Base-by-base conservation (phyloP, 2,888 invertebrate genomes). In the Hoplodrina ambigua region DNA sequence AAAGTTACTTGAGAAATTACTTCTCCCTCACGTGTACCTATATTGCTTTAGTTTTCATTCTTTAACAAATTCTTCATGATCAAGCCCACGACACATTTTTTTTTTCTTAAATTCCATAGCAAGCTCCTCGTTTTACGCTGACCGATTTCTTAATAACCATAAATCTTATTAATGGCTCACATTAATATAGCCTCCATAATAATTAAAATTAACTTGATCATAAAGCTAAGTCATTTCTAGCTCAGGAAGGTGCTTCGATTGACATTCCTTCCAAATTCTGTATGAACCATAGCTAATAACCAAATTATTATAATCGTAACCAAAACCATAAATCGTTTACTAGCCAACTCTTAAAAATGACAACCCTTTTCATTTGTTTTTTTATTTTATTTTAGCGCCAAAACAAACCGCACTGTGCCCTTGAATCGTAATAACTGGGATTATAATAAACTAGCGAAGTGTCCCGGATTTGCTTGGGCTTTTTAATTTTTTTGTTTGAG, bases 391-490 rank as follows among this genome's bases (percentile, higher is more conserved):
- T 37, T 37, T 37, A 25, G 85, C 78, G 72, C 85, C 77, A 89
- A 90, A 92, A 90, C 90, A 91, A 92, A 93, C 93, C 94, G 81
- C 93, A 87, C 55, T 56, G 59, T 80, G 88, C 54, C 92, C 92
- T 92, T 91, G 89, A 71, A 50, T 68, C 77, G 76, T 86, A 86
- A 88, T 84, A 83, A 82, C 80, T 80, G 25, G 68, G 85, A 85
- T 84, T 82, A 76, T 80, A 86, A 82, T 70, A 85, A 82, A 64
- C 62, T 61, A 58, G 63, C 15, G 13, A 7, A 20, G 0, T 17
- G 2, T 44, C 19, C 30, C 44, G 59, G 69, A 37, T 60, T 53
- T 10, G 10, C 33, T 65, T 56, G 19, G 41, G 7, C 13, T 65
- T 64, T 58, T 59, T 15, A 11, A n/a, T 13, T n/a, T 2, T 15